phyloP scores from a whole-genome alignment of 2,888 invertebrate genomes.

The Argynnis bischoffii region DNA sequence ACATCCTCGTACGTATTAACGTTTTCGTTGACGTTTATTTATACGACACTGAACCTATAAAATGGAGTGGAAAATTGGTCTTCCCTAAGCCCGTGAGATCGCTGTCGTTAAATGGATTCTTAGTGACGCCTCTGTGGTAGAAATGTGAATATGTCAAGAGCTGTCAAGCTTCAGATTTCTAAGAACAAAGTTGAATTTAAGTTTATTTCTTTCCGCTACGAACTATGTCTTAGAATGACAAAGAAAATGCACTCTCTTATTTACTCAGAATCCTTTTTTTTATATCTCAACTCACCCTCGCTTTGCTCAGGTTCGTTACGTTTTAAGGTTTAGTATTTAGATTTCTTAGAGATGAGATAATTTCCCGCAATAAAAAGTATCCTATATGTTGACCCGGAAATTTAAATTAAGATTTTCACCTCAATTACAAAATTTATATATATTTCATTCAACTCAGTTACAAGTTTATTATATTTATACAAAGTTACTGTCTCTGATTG shows the following conservation, averaged over 20 bases:
- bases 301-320: no score
- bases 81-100: slow-evolving; percentile 5
- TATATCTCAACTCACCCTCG: no score
- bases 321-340: no score
- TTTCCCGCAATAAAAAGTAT: no score
- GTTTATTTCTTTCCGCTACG: neutral
- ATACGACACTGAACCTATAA: slow-evolving; percentile 6
- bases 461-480: no score
- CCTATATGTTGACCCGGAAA: no score
- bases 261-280: no score
- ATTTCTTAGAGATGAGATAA: no score
- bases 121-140: slow-evolving; percentile 1
- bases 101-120: slow-evolving; percentile 20
- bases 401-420: no score
- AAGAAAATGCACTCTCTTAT: neutral
- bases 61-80: slow-evolving; percentile 24
- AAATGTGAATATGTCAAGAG: slow-evolving; percentile 5
- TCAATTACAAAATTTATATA: no score
- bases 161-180: neutral
- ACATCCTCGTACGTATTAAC: neutral
- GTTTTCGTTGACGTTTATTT: slow-evolving; percentile 13
- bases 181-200: neutral
- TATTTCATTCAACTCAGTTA: no score
- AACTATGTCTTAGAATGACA: neutral
- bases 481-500: no score